Base-by-base conservation (phyloP, 2,888 invertebrate genomes). In the Melanostoma mellinum region DNA sequence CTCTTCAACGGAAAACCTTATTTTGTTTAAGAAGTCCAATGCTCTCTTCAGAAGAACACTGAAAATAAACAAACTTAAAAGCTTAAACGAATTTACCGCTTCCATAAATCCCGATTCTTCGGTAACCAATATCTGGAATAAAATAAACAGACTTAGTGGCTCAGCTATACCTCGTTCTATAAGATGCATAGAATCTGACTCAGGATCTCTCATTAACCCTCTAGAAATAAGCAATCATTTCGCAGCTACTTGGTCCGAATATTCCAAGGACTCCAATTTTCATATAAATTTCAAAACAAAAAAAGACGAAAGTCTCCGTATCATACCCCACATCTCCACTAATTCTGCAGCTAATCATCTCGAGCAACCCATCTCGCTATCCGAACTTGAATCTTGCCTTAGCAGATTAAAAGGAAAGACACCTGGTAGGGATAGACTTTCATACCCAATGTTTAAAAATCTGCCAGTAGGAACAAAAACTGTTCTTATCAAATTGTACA, bases 241-340 rank as follows among this genome's bases (percentile, higher is more conserved):
- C 3, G 48, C 9, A 20, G 1, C 4, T 10, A 48, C 20, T 48
- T 48, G 48, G 44, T 53, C 42, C 5, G 20, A 53, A 9, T 53
- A 53, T 42, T 67, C 65, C 5, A 67, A 33, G 9, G 65, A 42
- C 53, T 10, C 33, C 1, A 52, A 67, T 55, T 55, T 55, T 20
- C 55, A 55, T 10, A 55, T 20, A 1, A 67, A 53, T 42, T 61
- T 61, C 9, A 35, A 6, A 61, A 3, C 4, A 20, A 42, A 61
- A 63, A 50, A 63, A 61, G 48, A 6, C n/a, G 46, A 48, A 36
- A 36, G 48, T 50, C 36, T 40, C 9, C 30, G 33, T 9, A 50
- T 8, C 10, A n/a, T 10, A 40, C n/a, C 48, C 33, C 48, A 0
- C 10, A 20, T 10, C 3, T 2, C 48, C 5, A 48, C 6, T 5